Percentiles rank a stretch among this genome's conserved stretches.
phyloP scores from a whole-genome alignment of 2,888 invertebrate genomes.

The Hirtodrosophila cameraria region DNA sequence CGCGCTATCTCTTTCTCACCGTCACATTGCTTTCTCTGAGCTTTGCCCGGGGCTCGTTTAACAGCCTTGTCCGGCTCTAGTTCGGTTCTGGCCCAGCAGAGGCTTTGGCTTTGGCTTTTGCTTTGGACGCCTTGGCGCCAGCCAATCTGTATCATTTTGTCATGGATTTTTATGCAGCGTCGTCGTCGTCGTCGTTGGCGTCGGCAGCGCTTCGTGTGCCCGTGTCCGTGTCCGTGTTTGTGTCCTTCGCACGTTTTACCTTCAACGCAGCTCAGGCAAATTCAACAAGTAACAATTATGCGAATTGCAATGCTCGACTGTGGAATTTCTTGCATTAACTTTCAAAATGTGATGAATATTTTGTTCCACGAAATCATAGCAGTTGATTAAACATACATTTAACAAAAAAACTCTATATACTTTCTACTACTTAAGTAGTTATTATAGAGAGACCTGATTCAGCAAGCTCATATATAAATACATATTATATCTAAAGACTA shows the following conservation, averaged over 20 bases:
- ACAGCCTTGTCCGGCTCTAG: constrained; percentile 39
- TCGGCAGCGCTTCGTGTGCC: constrained; percentile 7
- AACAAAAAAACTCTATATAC: not conserved
- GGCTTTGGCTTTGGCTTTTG: constrained; percentile 16
- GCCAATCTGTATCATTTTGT: constrained; percentile 74
- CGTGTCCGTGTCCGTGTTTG: constrained; percentile 11
- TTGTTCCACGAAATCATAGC: no score
- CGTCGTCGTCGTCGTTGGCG: constrained; percentile 7
- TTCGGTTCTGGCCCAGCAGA: constrained; percentile 16
- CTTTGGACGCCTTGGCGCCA: constrained; percentile 28
- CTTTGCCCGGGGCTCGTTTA: constrained; percentile 45
- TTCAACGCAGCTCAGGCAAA: constrained; percentile 42
- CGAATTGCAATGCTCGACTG: not conserved
- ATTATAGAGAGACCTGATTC: no score
- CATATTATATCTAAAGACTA: no score
- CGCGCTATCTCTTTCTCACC: not conserved
- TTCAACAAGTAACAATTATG: constrained; percentile 59
- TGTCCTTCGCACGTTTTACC: constrained; percentile 62
- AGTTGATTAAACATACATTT: not conserved
- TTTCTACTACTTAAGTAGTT: no score
- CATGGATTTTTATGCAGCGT: constrained; percentile 57
- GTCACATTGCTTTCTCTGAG: not conserved
- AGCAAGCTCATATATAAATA: no score
- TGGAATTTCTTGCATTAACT: constrained; percentile 3
- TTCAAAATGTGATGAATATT: not conserved